phyloP scores from a whole-genome alignment of 23 tunicate genomes.

The Trididemnum miniatum region DNA sequence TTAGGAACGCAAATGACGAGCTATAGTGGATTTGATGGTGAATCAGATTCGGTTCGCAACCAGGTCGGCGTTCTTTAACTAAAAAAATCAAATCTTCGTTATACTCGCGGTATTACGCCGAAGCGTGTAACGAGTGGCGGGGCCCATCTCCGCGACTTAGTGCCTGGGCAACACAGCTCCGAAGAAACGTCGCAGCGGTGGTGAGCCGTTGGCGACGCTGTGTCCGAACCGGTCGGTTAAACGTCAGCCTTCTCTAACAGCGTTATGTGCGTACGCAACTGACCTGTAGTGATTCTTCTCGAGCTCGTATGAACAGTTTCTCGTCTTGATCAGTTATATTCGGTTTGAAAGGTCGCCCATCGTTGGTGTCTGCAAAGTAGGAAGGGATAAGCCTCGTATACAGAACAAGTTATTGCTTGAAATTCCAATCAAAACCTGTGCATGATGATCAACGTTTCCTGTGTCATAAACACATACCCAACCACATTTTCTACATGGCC shows the following conservation, averaged over 20 bases:
- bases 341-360: conserved; percentile 60
- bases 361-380: too few species aligned
- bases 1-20: too few species aligned
- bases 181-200: neutral
- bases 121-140: neutral
- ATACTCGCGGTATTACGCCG: neutral
- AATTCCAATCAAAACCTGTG: too few species aligned
- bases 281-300: conserved; percentile 91
- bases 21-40: too few species aligned
- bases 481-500: too few species aligned
- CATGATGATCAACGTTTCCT: too few species aligned
- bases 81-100: neutral
- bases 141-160: neutral
- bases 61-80: too few species aligned
- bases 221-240: neutral
- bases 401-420: too few species aligned
- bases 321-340: conserved; percentile 85
- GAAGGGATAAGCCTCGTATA: too few species aligned
- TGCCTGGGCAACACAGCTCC: neutral
- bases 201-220: neutral
- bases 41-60: too few species aligned
- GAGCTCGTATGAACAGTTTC: conserved; percentile 75
- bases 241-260: neutral
- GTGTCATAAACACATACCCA: too few species aligned
- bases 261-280: too few species aligned